Evolutionary conservation across 2,113 vertebrate species (phyloP).

Genomic region (Tragelaphus buxtoni): DNA sequence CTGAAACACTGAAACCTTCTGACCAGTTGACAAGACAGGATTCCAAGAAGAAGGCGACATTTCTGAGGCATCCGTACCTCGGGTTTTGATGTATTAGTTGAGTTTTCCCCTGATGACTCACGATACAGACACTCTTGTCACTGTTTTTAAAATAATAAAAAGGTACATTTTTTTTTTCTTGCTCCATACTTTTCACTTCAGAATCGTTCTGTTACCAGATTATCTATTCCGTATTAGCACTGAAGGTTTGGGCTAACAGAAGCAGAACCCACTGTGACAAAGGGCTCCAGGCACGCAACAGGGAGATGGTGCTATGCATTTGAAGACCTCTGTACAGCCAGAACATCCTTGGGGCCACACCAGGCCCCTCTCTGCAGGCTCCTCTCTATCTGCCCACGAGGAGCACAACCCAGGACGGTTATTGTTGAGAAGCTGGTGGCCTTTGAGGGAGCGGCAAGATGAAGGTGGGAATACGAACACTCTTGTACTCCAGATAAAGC

Average conservation of each 20-base stretch:
- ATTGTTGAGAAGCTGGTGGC: too few species aligned
- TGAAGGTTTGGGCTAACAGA: background rate
- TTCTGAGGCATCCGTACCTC: conserved; percentile 41
- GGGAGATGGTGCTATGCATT: fast-evolving
- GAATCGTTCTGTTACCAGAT: background rate
- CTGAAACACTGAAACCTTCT: conserved; percentile 40
- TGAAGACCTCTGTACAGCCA: fast-evolving
- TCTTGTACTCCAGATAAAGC: background rate
- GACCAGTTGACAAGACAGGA: conserved; percentile 37
- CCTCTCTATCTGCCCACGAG: fast-evolving
- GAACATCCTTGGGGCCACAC: background rate
- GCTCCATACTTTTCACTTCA: background rate
- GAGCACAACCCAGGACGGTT: fast-evolving
- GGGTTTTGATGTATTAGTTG: conserved; percentile 34
- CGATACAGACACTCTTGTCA: conserved; percentile 31
- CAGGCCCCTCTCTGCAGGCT: too few species aligned
- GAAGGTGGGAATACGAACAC: background rate
- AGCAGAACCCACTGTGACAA: fast-evolving
- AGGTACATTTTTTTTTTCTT: background rate
- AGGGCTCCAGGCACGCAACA: fast-evolving
- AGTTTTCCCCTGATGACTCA: conserved; percentile 29
- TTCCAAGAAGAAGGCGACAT: conserved; percentile 49
- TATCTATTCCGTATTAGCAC: background rate
- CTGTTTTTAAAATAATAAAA: background rate
- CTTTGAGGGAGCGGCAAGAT: fast-evolving